Evolutionary conservation across 2,888 invertebrate genomes (phyloP).

Genomic region (Lepidochrysops patricia): DNA sequence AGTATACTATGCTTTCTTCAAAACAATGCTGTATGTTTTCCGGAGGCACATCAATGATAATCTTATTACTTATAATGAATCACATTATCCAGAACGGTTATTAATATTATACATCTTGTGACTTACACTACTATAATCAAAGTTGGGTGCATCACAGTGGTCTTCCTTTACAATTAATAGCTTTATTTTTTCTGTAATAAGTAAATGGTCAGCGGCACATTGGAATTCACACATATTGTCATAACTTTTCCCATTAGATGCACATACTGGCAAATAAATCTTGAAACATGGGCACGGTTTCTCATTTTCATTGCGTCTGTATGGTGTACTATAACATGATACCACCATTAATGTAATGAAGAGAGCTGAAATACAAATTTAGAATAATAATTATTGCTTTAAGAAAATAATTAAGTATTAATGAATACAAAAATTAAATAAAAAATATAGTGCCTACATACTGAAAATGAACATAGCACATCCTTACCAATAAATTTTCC

Average conservation of each 20-base stretch:
- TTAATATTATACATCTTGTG: no score
- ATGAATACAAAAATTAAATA: no score
- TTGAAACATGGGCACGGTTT: constrained; percentile 46
- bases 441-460: no score
- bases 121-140: background rate
- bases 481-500: background rate
- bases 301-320: background rate
- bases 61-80: no score
- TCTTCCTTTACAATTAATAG: constrained; percentile 26
- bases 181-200: constrained; percentile 17
- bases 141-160: constrained; percentile 29
- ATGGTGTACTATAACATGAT: constrained; percentile 21
- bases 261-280: constrained; percentile 59
- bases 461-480: no score
- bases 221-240: constrained; percentile 53
- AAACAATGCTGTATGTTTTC: no score
- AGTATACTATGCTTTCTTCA: no score
- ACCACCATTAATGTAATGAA: constrained; percentile 33
- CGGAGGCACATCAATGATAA: no score
- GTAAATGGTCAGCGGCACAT: constrained; percentile 35
- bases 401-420: no score
- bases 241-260: constrained; percentile 44
- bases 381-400: background rate
- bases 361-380: constrained; percentile 32
- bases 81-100: background rate